phyloP scores from a whole-genome alignment of 2,888 invertebrate genomes.

The Candidula unifasciata region DNA sequence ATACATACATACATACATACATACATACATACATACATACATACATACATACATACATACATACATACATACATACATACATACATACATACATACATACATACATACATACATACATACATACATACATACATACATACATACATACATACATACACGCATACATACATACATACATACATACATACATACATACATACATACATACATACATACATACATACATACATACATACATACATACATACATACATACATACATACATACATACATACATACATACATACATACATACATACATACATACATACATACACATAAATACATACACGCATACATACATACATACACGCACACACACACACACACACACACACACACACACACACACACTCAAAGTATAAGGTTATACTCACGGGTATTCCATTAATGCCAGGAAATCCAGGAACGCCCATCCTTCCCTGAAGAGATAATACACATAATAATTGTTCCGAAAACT shows the following conservation, averaged over 20 bases:
- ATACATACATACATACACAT: background rate
- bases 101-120: too few species aligned
- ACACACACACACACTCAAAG: background rate
- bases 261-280: background rate
- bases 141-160: background rate
- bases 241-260: background rate
- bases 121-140: background rate
- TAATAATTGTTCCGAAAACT: background rate
- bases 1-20: background rate
- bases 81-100: too few species aligned
- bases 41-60: background rate
- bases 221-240: background rate
- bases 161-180: background rate
- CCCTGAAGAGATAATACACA: constrained; percentile 68
- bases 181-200: too few species aligned
- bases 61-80: too few species aligned
- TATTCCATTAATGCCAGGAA: constrained; percentile 82
- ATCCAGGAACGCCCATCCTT: constrained; percentile 86
- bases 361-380: too few species aligned
- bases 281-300: background rate
- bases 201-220: too few species aligned
- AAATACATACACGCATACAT: too few species aligned
- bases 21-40: background rate
- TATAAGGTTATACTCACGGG: constrained; percentile 78
- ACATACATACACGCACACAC: too few species aligned